Conservation (phyloP, 2,797 vertebrate species). For the Betta splendens region DNA sequence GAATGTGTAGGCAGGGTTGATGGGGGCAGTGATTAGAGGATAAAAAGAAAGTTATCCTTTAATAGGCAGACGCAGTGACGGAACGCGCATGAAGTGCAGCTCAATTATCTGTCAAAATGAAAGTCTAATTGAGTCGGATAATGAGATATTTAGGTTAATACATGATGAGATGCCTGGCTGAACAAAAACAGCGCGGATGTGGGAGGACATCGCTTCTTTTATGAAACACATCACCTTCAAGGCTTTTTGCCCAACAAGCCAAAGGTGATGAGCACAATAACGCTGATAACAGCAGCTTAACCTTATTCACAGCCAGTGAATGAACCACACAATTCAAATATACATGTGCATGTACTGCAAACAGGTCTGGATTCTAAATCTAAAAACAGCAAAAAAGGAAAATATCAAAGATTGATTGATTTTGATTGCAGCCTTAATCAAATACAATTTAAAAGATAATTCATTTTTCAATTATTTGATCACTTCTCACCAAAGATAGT, state of each 20-base stretch:
- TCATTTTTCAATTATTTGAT: too few relatives aligned
- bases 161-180: slow-evolving; percentile 24
- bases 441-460: too few relatives aligned
- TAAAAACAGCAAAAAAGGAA: too few relatives aligned
- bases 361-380: too few relatives aligned
- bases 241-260: not conserved
- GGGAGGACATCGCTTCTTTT: slow-evolving; percentile 15
- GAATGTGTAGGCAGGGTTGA: slow-evolving; percentile 32
- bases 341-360: too few relatives aligned
- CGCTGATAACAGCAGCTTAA: not conserved
- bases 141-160: slow-evolving; percentile 28
- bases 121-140: slow-evolving; percentile 44
- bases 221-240: slow-evolving; percentile 15
- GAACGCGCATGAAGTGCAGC: slow-evolving; percentile 29
- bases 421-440: too few relatives aligned
- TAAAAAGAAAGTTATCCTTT: slow-evolving; percentile 34
- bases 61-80: slow-evolving; percentile 18
- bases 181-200: slow-evolving; percentile 12
- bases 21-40: slow-evolving; percentile 36
- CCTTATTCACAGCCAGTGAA: too few relatives aligned
- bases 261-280: not conserved
- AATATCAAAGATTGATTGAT: too few relatives aligned
- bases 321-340: too few relatives aligned
- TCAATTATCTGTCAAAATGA: slow-evolving; percentile 48
- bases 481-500: too few relatives aligned